Evolutionary conservation across 2,797 vertebrate genomes (phyloP), one percentile per base, ranked within the genome.

Genomic region (Lagorchestes hirsutus): DNA sequence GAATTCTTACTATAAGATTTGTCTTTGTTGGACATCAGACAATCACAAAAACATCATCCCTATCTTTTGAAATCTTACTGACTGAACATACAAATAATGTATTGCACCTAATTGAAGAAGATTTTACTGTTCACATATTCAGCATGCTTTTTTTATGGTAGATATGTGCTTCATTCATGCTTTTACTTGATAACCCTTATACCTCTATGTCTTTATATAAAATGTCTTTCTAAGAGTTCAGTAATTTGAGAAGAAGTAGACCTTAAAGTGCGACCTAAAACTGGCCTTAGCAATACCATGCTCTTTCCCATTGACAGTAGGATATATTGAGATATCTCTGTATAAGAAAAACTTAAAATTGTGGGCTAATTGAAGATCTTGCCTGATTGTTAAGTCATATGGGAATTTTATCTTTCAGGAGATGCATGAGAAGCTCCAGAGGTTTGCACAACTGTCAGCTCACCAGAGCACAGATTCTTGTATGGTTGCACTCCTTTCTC

Each of bases 401-500:
- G 40, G 4, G 12, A 93, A 9, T 96, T 12, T 97, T 57, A 27
- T 74, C 67, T 94, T 94, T 18, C 93, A 99, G 99, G 99, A 98
- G 94, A 99, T 99, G 99, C 99, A 98, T 92, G 97, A 97, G 10
- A 98, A 99, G 62, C 98, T 99, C 31, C 98, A 99, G 98, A 98
- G 96, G 16, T 99, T 99, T 97, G 98, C 99, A 74, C 98, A 98
- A 95, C 98, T 96, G 0, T 98, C 97, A 3, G 98, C 98, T 34
- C 99, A 99, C 96, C 98, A 96, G 29, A 95, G 97, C 28, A 97
- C 98, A 67, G 99, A 99, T 99, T 99, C 99, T 96, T 99, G 99
- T 97, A 98, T 99, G 92, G 99, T 99, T 95, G 99, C 99, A 95
- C 98, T 99, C 94, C 99, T 99, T 54, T 99, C 99, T 1, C 99